Conservation (phyloP, 2,888 invertebrate genomes). For the Portevinia maculata region DNA sequence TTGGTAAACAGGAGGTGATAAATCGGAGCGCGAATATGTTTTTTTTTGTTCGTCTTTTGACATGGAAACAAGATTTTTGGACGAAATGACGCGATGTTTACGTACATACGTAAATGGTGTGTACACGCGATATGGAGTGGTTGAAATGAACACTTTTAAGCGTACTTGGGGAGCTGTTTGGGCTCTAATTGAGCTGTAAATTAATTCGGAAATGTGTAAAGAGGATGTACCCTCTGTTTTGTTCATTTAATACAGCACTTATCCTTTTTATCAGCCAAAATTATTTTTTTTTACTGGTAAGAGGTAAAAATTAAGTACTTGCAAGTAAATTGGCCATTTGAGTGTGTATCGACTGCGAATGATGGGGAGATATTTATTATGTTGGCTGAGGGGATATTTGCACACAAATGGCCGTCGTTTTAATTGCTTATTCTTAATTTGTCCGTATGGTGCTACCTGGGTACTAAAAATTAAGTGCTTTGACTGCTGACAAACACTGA, state of each 20-base stretch:
- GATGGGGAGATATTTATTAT: neutral
- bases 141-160: slow-evolving; percentile 9
- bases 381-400: neutral
- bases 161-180: slow-evolving; percentile 36
- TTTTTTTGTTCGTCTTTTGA: slow-evolving; percentile 37
- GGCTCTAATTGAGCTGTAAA: slow-evolving; percentile 72
- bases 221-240: slow-evolving; percentile 15
- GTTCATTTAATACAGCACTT: slow-evolving; percentile 37
- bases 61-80: slow-evolving; percentile 55
- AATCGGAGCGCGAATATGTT: slow-evolving; percentile 67
- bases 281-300: slow-evolving; percentile 41
- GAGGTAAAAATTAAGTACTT: slow-evolving; percentile 53
- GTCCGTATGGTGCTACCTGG: too few relatives aligned
- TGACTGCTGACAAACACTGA: too few relatives aligned
- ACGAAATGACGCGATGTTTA: slow-evolving; percentile 37
- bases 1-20: slow-evolving; percentile 62
- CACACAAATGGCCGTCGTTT: too few relatives aligned
- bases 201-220: slow-evolving; percentile 44
- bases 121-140: slow-evolving; percentile 58
- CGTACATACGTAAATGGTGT: slow-evolving; percentile 53
- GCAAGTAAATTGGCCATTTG: slow-evolving; percentile 31
- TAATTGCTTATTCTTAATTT: too few relatives aligned
- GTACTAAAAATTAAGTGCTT: too few relatives aligned
- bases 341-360: slow-evolving; percentile 15
- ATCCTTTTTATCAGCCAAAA: slow-evolving; percentile 51